phyloP scores from a whole-genome alignment of 2,797 vertebrate species.

The Amblyopsis hoosieri region DNA sequence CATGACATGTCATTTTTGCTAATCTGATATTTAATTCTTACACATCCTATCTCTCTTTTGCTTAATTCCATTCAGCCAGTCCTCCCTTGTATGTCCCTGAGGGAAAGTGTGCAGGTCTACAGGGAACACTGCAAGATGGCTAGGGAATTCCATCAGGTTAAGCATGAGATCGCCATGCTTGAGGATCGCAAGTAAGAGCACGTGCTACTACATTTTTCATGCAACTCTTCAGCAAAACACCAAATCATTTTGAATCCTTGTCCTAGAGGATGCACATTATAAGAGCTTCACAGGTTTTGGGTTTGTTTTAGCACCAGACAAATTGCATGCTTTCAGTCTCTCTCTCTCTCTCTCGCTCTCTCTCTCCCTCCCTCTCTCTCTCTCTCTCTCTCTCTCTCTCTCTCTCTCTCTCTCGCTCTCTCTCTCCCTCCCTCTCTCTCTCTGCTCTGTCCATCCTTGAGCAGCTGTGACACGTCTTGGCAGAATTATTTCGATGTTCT shows the following conservation, averaged over 20 bases:
- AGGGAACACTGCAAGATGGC: conserved; percentile 96
- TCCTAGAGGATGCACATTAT: background rate
- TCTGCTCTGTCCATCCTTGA: conserved; percentile 18
- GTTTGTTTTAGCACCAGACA: no score
- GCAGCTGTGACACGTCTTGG: conserved; percentile 66
- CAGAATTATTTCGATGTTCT: conserved; percentile 54
- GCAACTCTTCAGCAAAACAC: no score
- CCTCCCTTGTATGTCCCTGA: conserved; percentile 88
- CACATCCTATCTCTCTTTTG: conserved; percentile 6
- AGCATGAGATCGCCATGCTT: conserved; percentile 89
- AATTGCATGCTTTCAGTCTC: background rate
- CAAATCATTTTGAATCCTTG: background rate
- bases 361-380: background rate
- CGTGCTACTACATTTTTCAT: background rate
- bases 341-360: background rate
- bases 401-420: background rate
- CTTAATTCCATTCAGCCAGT: conserved; percentile 80
- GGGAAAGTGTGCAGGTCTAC: conserved; percentile 93
- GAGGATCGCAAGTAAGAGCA: conserved; percentile 91
- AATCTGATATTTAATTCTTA: background rate
- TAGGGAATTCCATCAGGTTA: conserved; percentile 93
- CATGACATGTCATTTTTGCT: background rate
- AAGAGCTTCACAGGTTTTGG: no score
- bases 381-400: background rate
- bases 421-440: background rate